Evolutionary conservation across 2,888 invertebrate genomes (phyloP).

Genomic region (Leuctra nigra): DNA sequence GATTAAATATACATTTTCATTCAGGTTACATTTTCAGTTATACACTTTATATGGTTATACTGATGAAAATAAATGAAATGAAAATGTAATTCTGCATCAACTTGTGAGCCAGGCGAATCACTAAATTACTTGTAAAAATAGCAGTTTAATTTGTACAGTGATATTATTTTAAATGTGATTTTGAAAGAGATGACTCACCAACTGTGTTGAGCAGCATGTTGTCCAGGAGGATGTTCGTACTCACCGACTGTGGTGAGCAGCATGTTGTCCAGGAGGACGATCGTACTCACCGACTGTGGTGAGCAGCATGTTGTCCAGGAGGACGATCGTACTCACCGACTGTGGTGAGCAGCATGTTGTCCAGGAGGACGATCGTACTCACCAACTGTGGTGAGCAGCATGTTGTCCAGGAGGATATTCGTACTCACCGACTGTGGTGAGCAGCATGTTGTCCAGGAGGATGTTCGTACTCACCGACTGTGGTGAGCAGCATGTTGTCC

Average conservation of each 20-base stretch:
- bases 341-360: conserved; percentile 98
- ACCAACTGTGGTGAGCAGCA: conserved; percentile 99
- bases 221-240: conserved; percentile 88
- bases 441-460: conserved; percentile 98
- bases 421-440: conserved; percentile 98
- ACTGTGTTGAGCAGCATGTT: conserved; percentile 99
- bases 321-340: conserved; percentile 94
- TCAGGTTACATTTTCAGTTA: too few species aligned
- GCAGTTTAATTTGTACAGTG: too few species aligned
- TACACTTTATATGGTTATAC: too few species aligned
- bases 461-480: too few species aligned
- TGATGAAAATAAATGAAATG: too few species aligned
- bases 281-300: conserved; percentile 95
- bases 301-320: conserved; percentile 98
- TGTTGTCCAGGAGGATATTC: conserved; percentile 98
- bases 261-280: conserved; percentile 99
- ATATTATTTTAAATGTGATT: too few species aligned
- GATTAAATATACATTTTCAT: too few species aligned
- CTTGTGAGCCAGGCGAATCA: too few species aligned
- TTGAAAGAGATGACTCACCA: too few species aligned
- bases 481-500: too few species aligned
- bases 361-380: conserved; percentile 84
- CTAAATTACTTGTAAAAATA: too few species aligned
- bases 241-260: conserved; percentile 97
- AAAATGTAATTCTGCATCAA: too few species aligned